A percentile compares a stretch with the other conserved stretches of the same genome.
Conservation (phyloP, 2,797 vertebrate genomes). For the Anguilla anguilla region DNA sequence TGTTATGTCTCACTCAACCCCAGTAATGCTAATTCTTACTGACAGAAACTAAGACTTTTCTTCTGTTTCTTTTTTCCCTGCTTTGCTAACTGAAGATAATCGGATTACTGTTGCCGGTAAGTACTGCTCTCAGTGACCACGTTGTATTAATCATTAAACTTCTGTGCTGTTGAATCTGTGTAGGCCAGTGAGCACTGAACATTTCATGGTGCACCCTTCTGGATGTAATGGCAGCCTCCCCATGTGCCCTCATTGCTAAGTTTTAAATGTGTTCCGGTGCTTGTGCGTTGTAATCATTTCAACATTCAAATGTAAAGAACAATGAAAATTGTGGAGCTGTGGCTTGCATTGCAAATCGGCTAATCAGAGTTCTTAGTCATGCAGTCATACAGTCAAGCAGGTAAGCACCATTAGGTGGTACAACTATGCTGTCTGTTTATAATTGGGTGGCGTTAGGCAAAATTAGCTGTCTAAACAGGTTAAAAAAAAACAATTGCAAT, state of each 20-base stretch:
- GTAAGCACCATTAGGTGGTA: background rate
- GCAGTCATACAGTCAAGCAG: background rate
- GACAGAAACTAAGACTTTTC: background rate
- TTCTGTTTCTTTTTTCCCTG: background rate
- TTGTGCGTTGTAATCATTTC: background rate
- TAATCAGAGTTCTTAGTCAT: background rate
- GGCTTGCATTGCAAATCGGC: background rate
- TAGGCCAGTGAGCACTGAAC: background rate
- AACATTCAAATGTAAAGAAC: background rate
- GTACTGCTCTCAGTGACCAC: background rate
- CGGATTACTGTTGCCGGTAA: constrained; percentile 15
- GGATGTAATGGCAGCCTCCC: background rate
- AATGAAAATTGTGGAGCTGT: background rate
- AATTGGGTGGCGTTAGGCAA: background rate
- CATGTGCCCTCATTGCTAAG: background rate
- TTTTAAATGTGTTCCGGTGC: background rate
- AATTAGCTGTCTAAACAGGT: background rate
- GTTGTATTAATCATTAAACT: background rate
- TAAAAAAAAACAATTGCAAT: background rate
- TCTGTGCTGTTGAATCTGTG: background rate
- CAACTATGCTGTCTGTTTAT: background rate
- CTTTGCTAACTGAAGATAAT: constrained; percentile 16
- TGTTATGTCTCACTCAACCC: background rate
- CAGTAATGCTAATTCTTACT: background rate
- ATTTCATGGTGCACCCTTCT: background rate